Conservation (phyloP, 2,797 vertebrate species). For the Crax fasciolata region DNA sequence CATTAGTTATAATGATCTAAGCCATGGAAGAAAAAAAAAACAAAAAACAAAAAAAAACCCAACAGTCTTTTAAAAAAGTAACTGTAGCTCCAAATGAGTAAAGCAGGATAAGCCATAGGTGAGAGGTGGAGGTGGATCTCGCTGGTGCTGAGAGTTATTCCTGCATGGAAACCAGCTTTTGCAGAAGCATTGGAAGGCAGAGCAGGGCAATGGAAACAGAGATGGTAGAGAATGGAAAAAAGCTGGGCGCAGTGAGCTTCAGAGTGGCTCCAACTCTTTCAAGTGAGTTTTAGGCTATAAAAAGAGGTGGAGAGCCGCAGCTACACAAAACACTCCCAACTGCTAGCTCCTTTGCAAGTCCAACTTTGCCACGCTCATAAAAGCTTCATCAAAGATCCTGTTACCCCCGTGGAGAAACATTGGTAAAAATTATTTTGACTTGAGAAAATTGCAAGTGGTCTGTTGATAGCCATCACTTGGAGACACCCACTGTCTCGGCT, state of each 20-base stretch:
- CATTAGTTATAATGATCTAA: conserved; percentile 53
- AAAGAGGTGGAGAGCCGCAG: background rate
- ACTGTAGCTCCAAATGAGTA: background rate
- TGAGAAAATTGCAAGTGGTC: background rate
- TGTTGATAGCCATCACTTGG: background rate
- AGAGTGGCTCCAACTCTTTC: background rate
- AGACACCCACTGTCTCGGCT: background rate
- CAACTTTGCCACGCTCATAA: background rate
- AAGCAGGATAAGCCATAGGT: background rate
- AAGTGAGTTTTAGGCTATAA: background rate
- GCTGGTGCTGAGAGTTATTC: background rate
- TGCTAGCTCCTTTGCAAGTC: background rate
- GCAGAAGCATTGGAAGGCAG: background rate
- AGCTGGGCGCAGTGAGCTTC: background rate
- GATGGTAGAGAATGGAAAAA: background rate
- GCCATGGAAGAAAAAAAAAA: background rate
- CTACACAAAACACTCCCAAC: background rate
- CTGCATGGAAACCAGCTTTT: background rate
- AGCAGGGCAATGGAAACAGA: background rate
- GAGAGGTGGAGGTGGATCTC: background rate
- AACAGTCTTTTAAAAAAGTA: background rate
- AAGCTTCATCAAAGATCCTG: background rate
- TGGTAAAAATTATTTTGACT: background rate
- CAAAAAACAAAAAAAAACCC: background rate
- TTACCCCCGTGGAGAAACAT: background rate